Base-by-base conservation (phyloP, 2,113 vertebrate species). In the Pangasianodon gigas region DNA sequence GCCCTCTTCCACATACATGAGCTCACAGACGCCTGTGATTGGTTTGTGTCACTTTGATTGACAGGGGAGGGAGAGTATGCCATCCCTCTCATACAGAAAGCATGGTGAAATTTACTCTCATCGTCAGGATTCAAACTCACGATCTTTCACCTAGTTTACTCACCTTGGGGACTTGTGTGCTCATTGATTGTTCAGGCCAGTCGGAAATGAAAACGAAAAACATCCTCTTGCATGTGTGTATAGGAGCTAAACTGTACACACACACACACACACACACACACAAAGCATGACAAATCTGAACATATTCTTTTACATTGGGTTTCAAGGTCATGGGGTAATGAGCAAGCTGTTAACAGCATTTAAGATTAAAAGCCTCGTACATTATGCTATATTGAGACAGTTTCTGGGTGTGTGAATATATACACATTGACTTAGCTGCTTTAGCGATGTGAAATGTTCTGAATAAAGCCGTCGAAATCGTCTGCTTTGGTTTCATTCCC, bases 281-380 rank as follows among this genome's bases (percentile, higher is more conserved):
- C 85, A 37, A 46, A 86, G 67, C 69, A 75, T 75, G 69, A 56
- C 69, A 87, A 87, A 87, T 87, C 69, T 41, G 48, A 54, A 54
- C 85, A 87, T 75, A 54, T 87, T 74, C 52, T 87, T 44, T 77
- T 87, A 52, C 60, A 87, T 75, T 77, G 37, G 54, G 71, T 60
- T 75, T 77, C 32, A 87, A 77, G 86, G 71, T 75, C 85, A 87
- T 62, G 67, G 67, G 85, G 85, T 87, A 87, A 87, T 87, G 85
- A 87, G 85, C 85, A 74, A 86, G 85, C 85, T 87, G 85, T 87
- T 77, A 77, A 77, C 86, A 54, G 51, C 44, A 46, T 75, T 87
- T 75, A 74, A 75, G 69, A 75, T 87, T 77, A 77, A 58, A 77
- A 77, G 10, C 69, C 41, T 79, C 24, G 37, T 60, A 44, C 69